phyloP scores from a whole-genome alignment of 2,888 invertebrate genomes.

The Ptychoptera albimana region DNA sequence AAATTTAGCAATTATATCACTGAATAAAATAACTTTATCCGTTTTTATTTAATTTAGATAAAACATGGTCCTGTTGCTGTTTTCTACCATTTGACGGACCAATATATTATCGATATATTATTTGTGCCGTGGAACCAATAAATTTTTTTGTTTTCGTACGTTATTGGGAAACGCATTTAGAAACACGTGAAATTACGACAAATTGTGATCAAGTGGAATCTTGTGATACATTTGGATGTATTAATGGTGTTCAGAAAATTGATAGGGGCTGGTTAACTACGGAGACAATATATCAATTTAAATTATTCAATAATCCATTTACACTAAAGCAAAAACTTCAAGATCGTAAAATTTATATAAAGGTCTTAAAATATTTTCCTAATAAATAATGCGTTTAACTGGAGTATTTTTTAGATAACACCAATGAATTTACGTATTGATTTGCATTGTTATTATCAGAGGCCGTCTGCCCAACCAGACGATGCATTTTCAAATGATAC shows the following conservation, averaged over 20 bases:
- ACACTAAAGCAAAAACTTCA: constrained; percentile 55
- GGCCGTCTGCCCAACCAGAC: constrained; percentile 25
- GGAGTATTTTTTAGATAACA: constrained; percentile 34
- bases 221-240: constrained; percentile 50
- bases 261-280: constrained; percentile 73
- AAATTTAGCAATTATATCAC: no score
- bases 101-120: constrained; percentile 59
- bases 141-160: constrained; percentile 40
- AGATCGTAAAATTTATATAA: constrained; percentile 49
- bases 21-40: not conserved
- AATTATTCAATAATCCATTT: constrained; percentile 65
- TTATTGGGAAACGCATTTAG: constrained; percentile 66
- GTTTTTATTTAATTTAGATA: constrained; percentile 12
- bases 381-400: not conserved
- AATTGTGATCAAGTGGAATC: constrained; percentile 20
- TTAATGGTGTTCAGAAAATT: constrained; percentile 38
- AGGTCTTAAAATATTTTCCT: constrained; percentile 35
- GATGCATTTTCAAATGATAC: constrained; percentile 48
- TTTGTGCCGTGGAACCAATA: constrained; percentile 49
- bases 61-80: constrained; percentile 47
- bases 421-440: constrained; percentile 48
- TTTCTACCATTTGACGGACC: constrained; percentile 49
- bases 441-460: constrained; percentile 21
- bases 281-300: constrained; percentile 70
- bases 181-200: constrained; percentile 44